A percentile compares a stretch with the other conserved stretches of the same genome.
phyloP scores from a whole-genome alignment of 2,888 invertebrate species.

The Coenonympha arcania region DNA sequence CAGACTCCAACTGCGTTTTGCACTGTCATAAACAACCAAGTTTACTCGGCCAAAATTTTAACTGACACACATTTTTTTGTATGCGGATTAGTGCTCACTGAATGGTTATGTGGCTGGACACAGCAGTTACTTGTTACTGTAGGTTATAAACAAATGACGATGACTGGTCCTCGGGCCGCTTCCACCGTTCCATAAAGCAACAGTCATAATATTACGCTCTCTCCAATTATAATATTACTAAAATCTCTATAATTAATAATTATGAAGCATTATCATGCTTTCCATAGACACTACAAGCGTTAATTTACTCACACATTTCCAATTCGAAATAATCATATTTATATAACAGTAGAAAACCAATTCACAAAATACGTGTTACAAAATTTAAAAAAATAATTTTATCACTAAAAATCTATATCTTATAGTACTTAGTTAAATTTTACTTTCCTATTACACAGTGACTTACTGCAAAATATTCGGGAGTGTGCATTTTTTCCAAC shows the following conservation, averaged over 20 bases:
- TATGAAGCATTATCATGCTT: constrained; percentile 62
- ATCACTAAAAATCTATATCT: not conserved
- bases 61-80: constrained; percentile 3
- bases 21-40: too few relatives aligned
- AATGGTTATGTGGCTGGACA: constrained; percentile 46
- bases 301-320: constrained; percentile 66
- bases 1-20: too few relatives aligned
- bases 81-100: constrained; percentile 21
- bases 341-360: constrained; percentile 29
- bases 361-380: constrained; percentile 29
- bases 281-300: constrained; percentile 67
- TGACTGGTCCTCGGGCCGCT: constrained; percentile 47
- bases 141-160: constrained; percentile 11
- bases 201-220: constrained; percentile 46
- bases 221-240: constrained; percentile 45
- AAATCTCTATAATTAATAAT: constrained; percentile 40
- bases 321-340: constrained; percentile 44
- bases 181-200: constrained; percentile 53
- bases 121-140: constrained; percentile 1
- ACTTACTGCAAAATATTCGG: not conserved
- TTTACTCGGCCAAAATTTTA: too few relatives aligned
- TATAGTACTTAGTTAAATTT: not conserved
- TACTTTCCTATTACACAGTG: not conserved
- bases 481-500: not conserved
- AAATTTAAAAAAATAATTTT: constrained; percentile 7